Percentiles rank a stretch among this genome's conserved stretches.
These are phyloP conservation scores for Tamandua tetradactyla DNA, from an alignment of 2,797 vertebrate genomes.

Conservation along the genomic window DNA sequence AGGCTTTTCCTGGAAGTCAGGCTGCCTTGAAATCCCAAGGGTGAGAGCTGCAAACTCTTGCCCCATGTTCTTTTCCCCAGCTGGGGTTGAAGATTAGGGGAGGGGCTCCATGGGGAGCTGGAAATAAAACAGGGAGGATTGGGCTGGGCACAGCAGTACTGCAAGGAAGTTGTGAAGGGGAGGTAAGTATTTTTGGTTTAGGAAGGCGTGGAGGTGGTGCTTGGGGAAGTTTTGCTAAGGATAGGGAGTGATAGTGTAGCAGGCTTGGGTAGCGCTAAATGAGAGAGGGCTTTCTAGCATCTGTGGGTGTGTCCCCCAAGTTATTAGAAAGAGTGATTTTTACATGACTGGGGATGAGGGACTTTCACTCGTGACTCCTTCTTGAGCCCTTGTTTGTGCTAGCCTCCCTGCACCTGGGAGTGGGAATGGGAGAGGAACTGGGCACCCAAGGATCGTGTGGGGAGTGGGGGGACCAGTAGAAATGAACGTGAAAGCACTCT, in stretches of 20 bases:
- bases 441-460: not conserved
- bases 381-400: not conserved
- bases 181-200: conserved; percentile 55
- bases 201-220: not conserved
- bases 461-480: not conserved
- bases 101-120: conserved; percentile 32
- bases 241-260: not conserved
- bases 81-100: conserved; percentile 54
- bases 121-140: conserved; percentile 63
- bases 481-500: not conserved
- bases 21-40: not conserved
- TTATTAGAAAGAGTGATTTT: not conserved
- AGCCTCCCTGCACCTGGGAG: not conserved
- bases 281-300: not conserved
- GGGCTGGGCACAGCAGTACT: not conserved
- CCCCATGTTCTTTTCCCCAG: conserved; percentile 43
- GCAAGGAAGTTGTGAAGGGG: conserved; percentile 33
- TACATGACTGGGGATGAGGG: not conserved
- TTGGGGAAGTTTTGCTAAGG: not conserved
- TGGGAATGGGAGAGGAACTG: not conserved
- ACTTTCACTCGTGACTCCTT: not conserved
- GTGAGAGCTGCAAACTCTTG: not conserved
- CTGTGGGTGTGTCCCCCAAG: not conserved
- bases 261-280: not conserved
- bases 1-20: conserved; percentile 58